phyloP scores from a whole-genome alignment of 2,797 vertebrate species.

The Crenichthys baileyi region DNA sequence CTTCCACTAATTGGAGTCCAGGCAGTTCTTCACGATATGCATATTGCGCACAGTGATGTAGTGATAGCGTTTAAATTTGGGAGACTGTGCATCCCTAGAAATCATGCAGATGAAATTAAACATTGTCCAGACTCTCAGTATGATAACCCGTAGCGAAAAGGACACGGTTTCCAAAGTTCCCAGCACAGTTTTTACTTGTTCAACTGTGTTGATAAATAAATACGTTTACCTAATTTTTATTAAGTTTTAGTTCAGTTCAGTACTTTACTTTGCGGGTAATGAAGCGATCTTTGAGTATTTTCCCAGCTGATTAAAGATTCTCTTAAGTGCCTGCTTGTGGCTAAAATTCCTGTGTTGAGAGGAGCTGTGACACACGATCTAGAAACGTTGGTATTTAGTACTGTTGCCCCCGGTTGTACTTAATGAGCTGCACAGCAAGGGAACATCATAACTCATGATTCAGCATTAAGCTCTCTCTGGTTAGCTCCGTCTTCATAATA shows the following conservation, averaged over 20 bases:
- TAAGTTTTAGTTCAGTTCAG: neutral
- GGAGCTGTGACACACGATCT: conserved; percentile 31
- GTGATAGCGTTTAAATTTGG: no score
- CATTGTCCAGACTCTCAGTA: neutral
- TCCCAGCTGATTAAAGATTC: conserved; percentile 37
- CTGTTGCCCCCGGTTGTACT: conserved; percentile 39
- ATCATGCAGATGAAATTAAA: neutral
- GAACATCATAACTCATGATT: conserved; percentile 21
- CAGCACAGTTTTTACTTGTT: neutral
- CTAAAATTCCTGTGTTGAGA: conserved; percentile 67
- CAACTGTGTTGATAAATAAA: neutral
- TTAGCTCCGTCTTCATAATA: neutral
- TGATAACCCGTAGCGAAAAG: neutral
- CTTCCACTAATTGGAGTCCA: no score
- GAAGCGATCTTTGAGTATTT: conserved; percentile 15
- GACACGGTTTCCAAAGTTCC: neutral
- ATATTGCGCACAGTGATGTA: no score
- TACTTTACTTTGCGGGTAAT: conserved; percentile 19
- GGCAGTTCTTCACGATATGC: no score
- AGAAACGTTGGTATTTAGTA: conserved; percentile 66
- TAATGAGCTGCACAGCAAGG: conserved; percentile 39
- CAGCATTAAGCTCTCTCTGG: conserved; percentile 14
- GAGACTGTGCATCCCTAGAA: no score
- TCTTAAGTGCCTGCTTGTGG: conserved; percentile 34
- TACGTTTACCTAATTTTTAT: neutral